Evolutionary conservation across 2,888 invertebrate species (phyloP).

Genomic region (Allophyes oxyacanthae): DNA sequence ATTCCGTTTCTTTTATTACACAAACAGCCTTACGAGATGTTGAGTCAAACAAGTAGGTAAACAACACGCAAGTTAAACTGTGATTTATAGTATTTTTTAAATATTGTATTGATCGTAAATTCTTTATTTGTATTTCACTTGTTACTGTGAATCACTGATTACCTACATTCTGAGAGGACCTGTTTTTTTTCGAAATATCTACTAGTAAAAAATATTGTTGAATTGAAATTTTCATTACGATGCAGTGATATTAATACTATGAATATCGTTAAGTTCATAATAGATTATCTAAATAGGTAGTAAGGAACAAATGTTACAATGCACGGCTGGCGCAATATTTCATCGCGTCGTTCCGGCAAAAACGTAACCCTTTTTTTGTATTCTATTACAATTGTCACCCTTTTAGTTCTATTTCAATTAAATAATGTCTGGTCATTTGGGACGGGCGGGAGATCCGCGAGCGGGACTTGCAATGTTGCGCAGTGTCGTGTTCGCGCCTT

Average conservation of each 20-base stretch:
- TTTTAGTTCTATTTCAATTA: conserved; percentile 88
- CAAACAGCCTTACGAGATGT: conserved; percentile 81
- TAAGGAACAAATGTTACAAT: conserved; percentile 86
- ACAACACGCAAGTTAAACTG: conserved; percentile 69
- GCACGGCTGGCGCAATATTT: conserved; percentile 88
- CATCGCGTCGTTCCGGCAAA: conserved; percentile 81
- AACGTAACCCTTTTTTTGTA: conserved; percentile 86
- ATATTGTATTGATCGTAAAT: conserved; percentile 37
- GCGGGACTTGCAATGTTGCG: conserved; percentile 50
- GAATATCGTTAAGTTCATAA: conserved; percentile 32
- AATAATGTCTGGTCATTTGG: conserved; percentile 90
- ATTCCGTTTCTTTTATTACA: conserved; percentile 72
- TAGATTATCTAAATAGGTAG: conserved; percentile 54
- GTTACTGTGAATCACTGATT: conserved; percentile 35
- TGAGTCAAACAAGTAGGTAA: conserved; percentile 75
- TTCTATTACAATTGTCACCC: conserved; percentile 89
- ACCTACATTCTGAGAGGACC: neutral
- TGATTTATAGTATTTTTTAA: conserved; percentile 73
- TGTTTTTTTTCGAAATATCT: neutral
- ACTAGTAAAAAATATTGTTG: too few relatives aligned
- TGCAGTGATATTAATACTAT: conserved; percentile 15
- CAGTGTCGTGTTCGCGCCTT: conserved; percentile 81
- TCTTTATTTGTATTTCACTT: conserved; percentile 69
- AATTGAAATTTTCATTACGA: neutral
- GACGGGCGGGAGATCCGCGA: conserved; percentile 67